These are phyloP conservation scores for Cantharis nigra DNA, from an alignment of 2,888 invertebrate species.

Conservation along the genomic window DNA sequence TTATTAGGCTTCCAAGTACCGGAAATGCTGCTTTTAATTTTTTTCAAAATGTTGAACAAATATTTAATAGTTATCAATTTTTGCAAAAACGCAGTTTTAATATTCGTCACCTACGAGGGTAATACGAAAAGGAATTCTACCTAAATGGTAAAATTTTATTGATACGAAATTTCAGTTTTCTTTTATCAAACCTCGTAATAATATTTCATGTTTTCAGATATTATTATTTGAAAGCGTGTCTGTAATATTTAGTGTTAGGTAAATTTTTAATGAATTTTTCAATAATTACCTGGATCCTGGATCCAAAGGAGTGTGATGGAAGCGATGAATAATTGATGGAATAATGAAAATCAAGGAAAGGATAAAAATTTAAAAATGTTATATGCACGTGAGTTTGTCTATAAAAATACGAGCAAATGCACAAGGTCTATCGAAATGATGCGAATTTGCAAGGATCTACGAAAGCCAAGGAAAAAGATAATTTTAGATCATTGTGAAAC, in stretches of 20 bases:
- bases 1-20: neutral
- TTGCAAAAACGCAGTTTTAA: neutral
- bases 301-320: neutral
- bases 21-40: neutral
- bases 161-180: no score
- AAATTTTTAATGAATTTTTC: neutral
- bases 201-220: neutral
- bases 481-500: slow-evolving; percentile 36
- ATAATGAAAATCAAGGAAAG: neutral
- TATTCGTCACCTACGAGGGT: no score
- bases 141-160: no score
- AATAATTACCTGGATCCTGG: neutral
- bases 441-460: slow-evolving; percentile 24
- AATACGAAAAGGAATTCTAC: neutral
- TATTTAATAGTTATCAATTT: neutral
- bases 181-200: neutral
- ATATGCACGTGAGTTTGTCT: slow-evolving; percentile 24
- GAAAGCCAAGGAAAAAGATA: slow-evolving; percentile 27
- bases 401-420: slow-evolving; percentile 32
- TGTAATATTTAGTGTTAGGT: neutral
- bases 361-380: slow-evolving; percentile 3
- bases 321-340: neutral
- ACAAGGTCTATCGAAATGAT: slow-evolving; percentile 28
- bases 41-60: neutral
- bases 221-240: neutral